Percentiles rank a stretch among this genome's conserved stretches.
These are phyloP conservation scores for Cherax quadricarinatus DNA, from an alignment of 1,140 invertebrate species.

Conservation along the genomic window DNA sequence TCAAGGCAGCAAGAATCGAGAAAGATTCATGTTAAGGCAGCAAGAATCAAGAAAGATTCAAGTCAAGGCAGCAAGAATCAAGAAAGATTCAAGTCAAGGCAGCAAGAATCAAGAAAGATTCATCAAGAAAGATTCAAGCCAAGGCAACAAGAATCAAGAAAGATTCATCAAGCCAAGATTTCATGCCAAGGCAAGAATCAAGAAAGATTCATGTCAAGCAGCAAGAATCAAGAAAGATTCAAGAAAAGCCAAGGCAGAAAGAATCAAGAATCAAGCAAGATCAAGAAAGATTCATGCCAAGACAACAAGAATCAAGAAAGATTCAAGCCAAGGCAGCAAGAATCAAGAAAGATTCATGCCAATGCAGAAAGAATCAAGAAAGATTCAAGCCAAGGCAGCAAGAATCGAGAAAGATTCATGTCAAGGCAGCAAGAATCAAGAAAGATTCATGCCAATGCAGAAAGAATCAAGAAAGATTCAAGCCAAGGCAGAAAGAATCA, in stretches of 20 bases:
- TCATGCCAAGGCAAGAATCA: background rate
- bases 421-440: background rate
- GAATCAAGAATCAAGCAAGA: background rate
- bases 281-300: too few species aligned
- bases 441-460: too few species aligned
- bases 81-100: background rate
- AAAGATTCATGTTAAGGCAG: background rate
- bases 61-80: background rate
- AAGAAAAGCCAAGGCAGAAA: background rate
- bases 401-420: background rate
- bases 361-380: background rate
- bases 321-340: background rate
- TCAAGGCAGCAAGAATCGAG: background rate
- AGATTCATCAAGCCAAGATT: background rate
- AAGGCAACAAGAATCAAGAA: background rate
- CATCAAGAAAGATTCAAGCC: background rate
- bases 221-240: background rate
- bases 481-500: background rate
- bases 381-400: background rate
- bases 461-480: background rate
- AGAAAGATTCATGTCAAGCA: background rate
- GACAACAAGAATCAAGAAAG: background rate
- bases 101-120: background rate
- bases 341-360: background rate
- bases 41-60: background rate